A percentile compares a stretch with the other conserved stretches of the same genome.
These are phyloP conservation scores for Dryas iulia DNA, from an alignment of 1,140 invertebrate genomes.

Conservation along the genomic window DNA sequence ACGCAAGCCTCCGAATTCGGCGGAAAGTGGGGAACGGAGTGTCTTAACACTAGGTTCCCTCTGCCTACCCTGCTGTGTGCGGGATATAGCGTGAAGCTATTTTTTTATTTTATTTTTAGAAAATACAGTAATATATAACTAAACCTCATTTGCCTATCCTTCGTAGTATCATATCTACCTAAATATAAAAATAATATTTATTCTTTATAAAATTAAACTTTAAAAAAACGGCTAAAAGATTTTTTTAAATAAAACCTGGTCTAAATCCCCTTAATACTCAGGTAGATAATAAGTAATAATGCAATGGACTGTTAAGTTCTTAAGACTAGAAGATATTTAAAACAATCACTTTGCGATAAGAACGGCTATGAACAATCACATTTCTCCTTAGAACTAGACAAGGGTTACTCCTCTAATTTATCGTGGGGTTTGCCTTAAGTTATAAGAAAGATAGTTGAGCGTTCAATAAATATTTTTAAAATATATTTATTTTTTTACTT, in stretches of 20 bases:
- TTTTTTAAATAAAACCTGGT: background rate
- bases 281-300: background rate
- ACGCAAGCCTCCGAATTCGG: no score
- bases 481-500: background rate
- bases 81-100: no score
- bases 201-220: no score
- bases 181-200: no score
- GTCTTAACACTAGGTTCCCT: no score
- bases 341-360: slow-evolving; percentile 4
- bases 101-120: no score
- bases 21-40: no score
- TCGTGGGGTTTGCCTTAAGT: slow-evolving; percentile 8
- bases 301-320: background rate
- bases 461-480: background rate
- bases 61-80: no score
- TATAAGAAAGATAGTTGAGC: background rate
- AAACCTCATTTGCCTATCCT: no score
- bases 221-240: background rate
- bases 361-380: slow-evolving; percentile 8
- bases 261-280: no score
- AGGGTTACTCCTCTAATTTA: slow-evolving; percentile 21
- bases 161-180: no score
- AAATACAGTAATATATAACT: no score
- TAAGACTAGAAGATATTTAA: slow-evolving; percentile 7
- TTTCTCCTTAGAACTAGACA: slow-evolving; percentile 1